Percentiles rank a stretch among this genome's conserved stretches.
Evolutionary conservation across 2,113 vertebrate species (phyloP).

Genomic region (Erythrolamprus reginae): DNA sequence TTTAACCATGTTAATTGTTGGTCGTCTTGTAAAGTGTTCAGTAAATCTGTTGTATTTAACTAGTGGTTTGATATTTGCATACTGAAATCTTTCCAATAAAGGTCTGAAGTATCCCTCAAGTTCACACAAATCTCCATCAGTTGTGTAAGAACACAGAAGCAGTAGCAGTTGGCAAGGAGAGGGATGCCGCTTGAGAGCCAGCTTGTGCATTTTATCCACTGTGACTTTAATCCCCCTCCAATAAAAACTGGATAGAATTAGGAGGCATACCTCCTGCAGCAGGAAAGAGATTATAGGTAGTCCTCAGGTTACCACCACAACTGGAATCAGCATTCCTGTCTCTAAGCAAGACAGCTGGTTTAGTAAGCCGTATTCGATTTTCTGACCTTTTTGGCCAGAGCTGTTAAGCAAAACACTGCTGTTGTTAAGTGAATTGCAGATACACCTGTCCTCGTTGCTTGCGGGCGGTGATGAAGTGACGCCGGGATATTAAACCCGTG

Average conservation of each 20-base stretch:
- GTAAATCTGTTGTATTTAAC: constrained; percentile 76
- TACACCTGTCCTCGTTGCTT: neutral
- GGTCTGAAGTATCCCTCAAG: constrained; percentile 68
- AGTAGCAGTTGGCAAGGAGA: constrained; percentile 49
- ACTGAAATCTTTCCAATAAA: constrained; percentile 62
- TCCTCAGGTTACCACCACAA: neutral
- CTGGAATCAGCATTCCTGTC: neutral
- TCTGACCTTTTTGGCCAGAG: neutral
- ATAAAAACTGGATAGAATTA: constrained; percentile 39
- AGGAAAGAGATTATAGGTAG: constrained; percentile 34
- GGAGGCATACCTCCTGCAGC: constrained; percentile 33
- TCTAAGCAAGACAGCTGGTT: neutral
- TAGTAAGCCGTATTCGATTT: neutral
- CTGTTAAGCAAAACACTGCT: neutral
- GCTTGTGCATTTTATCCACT: constrained; percentile 63
- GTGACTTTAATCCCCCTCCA: constrained; percentile 59
- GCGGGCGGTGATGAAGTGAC: neutral
- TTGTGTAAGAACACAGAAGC: constrained; percentile 58
- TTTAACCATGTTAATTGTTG: constrained; percentile 70
- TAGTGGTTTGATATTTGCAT: constrained; percentile 70
- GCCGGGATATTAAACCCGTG: accelerated
- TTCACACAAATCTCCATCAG: constrained; percentile 65
- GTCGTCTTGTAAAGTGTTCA: constrained; percentile 70
- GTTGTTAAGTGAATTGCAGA: neutral
- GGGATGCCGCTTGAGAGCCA: constrained; percentile 36